Base-by-base conservation (phyloP, 2,113 vertebrate genomes). In the Phrynocephalus versicolor region DNA sequence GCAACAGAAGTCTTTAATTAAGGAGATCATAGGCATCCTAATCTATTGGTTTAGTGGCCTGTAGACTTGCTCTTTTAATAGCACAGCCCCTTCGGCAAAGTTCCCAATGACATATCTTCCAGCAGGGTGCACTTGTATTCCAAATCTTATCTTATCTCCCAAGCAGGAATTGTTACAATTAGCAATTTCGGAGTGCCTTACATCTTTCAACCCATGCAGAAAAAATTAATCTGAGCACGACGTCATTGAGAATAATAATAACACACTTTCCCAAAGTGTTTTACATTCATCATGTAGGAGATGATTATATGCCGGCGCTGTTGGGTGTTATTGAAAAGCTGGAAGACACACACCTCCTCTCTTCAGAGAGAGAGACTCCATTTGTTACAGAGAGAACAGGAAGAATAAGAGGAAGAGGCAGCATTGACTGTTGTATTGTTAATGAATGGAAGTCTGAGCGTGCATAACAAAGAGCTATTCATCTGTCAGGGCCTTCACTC, bases 201-300 rank as follows among this genome's bases (percentile, higher is more conserved):
- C 91, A 82, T 93, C 93, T 93, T 90, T 67, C 93, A 95, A 92
- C 89, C 93, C 87, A 85, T 39, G 93, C 92, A 92, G 84, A 94
- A 92, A n/a, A 94, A 94, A 95, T 92, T 92, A 95, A 96, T 93
- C 94, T 92, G 87, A 94, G 93, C 93, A 94, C 95, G 95, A 95
- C 90, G 89, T 92, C 95, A 95, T 96, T 96, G 96, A 91, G 94
- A 95, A 95, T 93, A 95, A 95, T 95, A 96, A 96, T 92, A 93
- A 95, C 92, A 92, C 78, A 65, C 84, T 93, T 95, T 95, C 93
- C 85, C 91, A 93, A 92, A 87, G 91, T 92, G 92, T 95, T 93
- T 89, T 82, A 55, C 90, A 90, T 94, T 96, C 93, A 96, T 95
- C 88, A 83, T 35, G 82, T 79, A 64, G 57, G 88, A 92, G 92